Evolutionary conservation across 2,113 vertebrate genomes (phyloP).

Genomic region (Ammospiza caudacuta): DNA sequence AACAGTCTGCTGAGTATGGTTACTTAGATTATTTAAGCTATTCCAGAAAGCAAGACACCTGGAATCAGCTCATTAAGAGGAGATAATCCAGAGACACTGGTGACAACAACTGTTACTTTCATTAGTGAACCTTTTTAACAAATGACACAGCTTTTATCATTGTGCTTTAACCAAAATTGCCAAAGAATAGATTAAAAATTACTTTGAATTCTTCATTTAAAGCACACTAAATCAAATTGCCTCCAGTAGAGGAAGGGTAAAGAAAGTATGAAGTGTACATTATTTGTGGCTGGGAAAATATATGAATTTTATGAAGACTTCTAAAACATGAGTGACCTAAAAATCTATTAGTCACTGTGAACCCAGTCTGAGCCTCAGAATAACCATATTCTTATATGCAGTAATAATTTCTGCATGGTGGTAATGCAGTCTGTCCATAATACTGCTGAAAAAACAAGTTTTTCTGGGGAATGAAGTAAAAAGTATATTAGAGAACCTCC

Average conservation of each 20-base stretch:
- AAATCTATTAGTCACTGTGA: background rate
- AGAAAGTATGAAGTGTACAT: background rate
- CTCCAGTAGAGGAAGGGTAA: background rate
- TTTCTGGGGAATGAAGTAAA: background rate
- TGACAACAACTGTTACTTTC: background rate
- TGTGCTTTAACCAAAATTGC: background rate
- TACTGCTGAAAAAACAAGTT: background rate
- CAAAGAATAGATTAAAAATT: background rate
- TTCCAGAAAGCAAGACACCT: background rate
- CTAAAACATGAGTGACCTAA: background rate
- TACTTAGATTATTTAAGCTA: background rate
- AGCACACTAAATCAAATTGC: background rate
- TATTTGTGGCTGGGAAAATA: background rate
- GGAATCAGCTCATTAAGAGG: background rate
- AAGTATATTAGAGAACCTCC: background rate
- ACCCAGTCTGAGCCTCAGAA: background rate
- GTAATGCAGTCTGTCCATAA: background rate
- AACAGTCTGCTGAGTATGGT: background rate
- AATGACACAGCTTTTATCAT: background rate
- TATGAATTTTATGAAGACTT: background rate
- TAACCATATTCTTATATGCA: background rate
- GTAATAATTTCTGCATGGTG: background rate
- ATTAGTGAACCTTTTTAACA: background rate
- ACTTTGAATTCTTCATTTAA: background rate
- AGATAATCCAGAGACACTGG: background rate